Conservation (phyloP, 2,113 vertebrate species). For the Alethe diademata region DNA sequence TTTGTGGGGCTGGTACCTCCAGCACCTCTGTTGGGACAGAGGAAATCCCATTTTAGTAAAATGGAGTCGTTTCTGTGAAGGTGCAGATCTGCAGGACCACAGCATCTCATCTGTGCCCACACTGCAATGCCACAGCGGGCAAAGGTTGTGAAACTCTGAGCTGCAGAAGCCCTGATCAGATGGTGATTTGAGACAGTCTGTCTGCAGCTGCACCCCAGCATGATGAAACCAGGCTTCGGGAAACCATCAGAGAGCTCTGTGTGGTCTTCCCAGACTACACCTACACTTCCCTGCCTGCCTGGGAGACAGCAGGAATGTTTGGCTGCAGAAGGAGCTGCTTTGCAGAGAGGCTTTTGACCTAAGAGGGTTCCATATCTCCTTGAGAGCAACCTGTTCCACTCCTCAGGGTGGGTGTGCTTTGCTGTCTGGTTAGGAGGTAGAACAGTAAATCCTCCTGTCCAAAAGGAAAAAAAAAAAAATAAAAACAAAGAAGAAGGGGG, state of each 20-base stretch:
- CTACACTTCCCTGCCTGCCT: not conserved
- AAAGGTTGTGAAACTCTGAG: not conserved
- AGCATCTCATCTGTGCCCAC: not conserved
- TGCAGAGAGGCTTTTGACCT: not conserved
- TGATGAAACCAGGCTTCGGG: not conserved
- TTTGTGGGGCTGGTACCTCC: not conserved
- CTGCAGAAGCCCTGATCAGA: not conserved
- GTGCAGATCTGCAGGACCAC: not conserved
- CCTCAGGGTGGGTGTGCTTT: not conserved
- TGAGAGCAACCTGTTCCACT: not conserved
- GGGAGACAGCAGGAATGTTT: not conserved
- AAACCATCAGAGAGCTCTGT: not conserved
- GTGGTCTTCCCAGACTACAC: not conserved
- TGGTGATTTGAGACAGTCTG: not conserved
- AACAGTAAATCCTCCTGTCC: not conserved
- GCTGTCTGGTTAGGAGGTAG: not conserved
- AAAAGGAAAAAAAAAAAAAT: fast-evolving
- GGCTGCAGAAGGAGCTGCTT: not conserved
- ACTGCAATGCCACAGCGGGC: not conserved
- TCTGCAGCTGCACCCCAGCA: not conserved
- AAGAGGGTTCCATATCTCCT: not conserved
- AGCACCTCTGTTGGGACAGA: not conserved
- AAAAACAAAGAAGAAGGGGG: not conserved
- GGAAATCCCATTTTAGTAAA: not conserved
- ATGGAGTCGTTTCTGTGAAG: fast-evolving